Conservation (phyloP, 2,888 invertebrate species). For the Amorpha juglandis region DNA sequence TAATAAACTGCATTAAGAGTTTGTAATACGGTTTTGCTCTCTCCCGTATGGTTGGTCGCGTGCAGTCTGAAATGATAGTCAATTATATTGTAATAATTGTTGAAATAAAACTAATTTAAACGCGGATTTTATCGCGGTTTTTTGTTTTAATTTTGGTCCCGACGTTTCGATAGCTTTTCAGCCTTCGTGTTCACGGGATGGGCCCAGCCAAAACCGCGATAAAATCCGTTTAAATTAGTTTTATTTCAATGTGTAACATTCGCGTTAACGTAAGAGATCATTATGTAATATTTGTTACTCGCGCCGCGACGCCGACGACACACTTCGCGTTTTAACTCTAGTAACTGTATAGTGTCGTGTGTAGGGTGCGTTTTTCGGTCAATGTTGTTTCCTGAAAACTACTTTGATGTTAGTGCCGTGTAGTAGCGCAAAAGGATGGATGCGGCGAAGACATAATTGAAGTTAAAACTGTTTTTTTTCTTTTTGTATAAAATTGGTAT, state of each 20-base stretch:
- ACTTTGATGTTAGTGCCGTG: neutral
- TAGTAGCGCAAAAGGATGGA: neutral
- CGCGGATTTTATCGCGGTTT: no score
- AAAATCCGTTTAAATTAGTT: no score
- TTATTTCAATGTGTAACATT: no score
- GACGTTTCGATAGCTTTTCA: no score
- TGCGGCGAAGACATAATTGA: neutral
- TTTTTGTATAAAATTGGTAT: neutral
- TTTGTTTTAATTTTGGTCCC: no score
- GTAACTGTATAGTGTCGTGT: constrained; percentile 10
- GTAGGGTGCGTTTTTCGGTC: constrained; percentile 13
- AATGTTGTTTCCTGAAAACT: neutral
- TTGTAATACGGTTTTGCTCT: neutral
- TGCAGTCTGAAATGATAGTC: constrained; percentile 70
- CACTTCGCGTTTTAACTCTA: constrained; percentile 33
- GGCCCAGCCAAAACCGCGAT: no score
- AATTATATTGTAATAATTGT: constrained; percentile 77
- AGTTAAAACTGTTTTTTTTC: neutral
- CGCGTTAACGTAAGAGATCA: no score
- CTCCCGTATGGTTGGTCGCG: constrained; percentile 33
- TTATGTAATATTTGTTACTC: constrained; percentile 59
- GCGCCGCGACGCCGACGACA: constrained; percentile 51
- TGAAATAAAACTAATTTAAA: no score
- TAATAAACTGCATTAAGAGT: neutral
- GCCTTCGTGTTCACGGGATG: no score